A percentile compares a stretch with the other conserved stretches of the same genome.
Conservation (phyloP, 2,888 invertebrate genomes). For the Epistrophe grossulariae region DNA sequence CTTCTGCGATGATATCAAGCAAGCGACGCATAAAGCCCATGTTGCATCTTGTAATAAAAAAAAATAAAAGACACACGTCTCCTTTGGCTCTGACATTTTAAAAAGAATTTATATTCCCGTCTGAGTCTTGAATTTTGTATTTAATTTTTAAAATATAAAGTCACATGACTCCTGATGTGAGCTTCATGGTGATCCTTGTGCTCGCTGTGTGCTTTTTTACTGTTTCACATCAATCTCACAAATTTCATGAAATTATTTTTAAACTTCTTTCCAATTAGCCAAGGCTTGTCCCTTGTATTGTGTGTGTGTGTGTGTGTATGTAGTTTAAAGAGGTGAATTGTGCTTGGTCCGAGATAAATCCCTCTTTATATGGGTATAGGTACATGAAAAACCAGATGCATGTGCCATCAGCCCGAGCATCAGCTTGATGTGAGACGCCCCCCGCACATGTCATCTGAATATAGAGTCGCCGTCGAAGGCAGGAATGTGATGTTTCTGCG, state of each 20-base stretch:
- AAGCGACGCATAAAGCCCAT: slow-evolving; percentile 1
- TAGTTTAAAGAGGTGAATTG: slow-evolving; percentile 43
- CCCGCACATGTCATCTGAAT: slow-evolving; percentile 45
- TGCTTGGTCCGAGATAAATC: slow-evolving; percentile 39
- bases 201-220: neutral
- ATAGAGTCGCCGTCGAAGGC: slow-evolving; percentile 27
- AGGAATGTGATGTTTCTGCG: slow-evolving; percentile 15
- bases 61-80: slow-evolving; percentile 30
- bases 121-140: slow-evolving; percentile 12
- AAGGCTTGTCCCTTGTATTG: slow-evolving; percentile 9
- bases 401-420: neutral
- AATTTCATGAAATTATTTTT: slow-evolving; percentile 57
- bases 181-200: neutral
- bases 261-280: slow-evolving; percentile 65
- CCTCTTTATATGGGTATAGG: neutral
- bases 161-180: slow-evolving; percentile 13
- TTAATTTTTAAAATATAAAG: neutral
- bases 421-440: neutral
- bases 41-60: slow-evolving; percentile 16
- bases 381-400: slow-evolving; percentile 23
- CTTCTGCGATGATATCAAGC: slow-evolving; percentile 1
- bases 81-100: slow-evolving; percentile 1
- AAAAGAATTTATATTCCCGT: slow-evolving; percentile 19
- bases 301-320: neutral
- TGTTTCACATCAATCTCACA: slow-evolving; percentile 15